These are phyloP conservation scores for Sesia apiformis DNA, from an alignment of 2,888 invertebrate species.

Conservation along the genomic window DNA sequence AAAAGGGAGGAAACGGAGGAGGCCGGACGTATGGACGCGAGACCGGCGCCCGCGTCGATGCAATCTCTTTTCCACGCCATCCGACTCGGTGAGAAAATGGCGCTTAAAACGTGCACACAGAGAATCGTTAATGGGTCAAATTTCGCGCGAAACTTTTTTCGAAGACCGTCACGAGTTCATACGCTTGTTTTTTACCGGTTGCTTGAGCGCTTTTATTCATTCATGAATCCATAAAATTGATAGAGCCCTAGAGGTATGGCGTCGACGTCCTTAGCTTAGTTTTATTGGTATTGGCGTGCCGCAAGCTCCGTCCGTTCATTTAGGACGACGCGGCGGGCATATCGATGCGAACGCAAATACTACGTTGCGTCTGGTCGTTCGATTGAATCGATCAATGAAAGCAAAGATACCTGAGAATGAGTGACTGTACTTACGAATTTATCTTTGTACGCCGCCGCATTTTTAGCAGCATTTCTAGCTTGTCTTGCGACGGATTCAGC, in stretches of 20 bases:
- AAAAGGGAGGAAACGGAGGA: constrained; percentile 56
- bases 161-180: constrained; percentile 6
- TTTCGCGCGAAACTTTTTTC: constrained; percentile 24
- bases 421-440: constrained; percentile 48
- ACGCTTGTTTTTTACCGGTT: constrained; percentile 4
- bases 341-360: constrained; percentile 49
- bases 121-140: constrained; percentile 47
- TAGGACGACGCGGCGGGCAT: constrained; percentile 66
- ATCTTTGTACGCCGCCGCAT: constrained; percentile 44
- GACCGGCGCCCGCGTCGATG: constrained; percentile 53
- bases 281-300: constrained; percentile 60
- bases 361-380: constrained; percentile 31
- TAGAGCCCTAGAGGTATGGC: constrained; percentile 34
- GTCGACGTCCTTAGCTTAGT: constrained; percentile 38
- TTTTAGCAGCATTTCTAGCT: constrained; percentile 36
- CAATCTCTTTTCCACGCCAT: constrained; percentile 41
- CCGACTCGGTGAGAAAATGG: constrained; percentile 47
- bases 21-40: constrained; percentile 50
- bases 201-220: constrained; percentile 1
- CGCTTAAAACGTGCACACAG: constrained; percentile 39
- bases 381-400: constrained; percentile 49
- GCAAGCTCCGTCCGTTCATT: constrained; percentile 68
- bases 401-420: constrained; percentile 31
- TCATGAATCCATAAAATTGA: constrained; percentile 46
- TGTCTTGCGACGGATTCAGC: constrained; percentile 36